These are phyloP conservation scores for Furcula furcula DNA, from an alignment of 2,888 invertebrate species.

Conservation along the genomic window DNA sequence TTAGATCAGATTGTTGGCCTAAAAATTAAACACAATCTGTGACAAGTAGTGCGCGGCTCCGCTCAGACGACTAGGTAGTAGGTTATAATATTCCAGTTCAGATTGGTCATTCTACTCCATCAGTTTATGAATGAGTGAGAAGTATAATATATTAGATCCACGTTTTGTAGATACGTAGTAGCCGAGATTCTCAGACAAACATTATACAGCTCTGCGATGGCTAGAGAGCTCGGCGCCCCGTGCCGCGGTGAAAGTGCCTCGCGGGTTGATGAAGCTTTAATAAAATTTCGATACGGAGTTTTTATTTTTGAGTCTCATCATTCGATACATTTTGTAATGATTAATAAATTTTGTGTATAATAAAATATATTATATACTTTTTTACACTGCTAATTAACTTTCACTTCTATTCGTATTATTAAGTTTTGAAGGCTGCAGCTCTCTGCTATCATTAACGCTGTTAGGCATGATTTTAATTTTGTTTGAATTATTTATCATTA, in stretches of 20 bases:
- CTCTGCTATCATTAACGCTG: no score
- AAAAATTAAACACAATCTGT: constrained; percentile 54
- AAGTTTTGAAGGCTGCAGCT: no score
- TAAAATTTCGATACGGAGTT: constrained; percentile 30
- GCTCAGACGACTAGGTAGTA: constrained; percentile 34
- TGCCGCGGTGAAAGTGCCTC: constrained; percentile 75
- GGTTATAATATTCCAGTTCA: constrained; percentile 30
- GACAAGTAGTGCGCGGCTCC: constrained; percentile 67
- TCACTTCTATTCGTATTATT: neutral
- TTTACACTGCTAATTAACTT: neutral
- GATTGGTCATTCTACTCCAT: constrained; percentile 57
- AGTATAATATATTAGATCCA: constrained; percentile 13
- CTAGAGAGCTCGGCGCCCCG: constrained; percentile 68
- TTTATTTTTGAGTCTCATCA: constrained; percentile 9
- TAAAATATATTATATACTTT: neutral
- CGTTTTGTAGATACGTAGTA: constrained; percentile 17
- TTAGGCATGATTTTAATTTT: no score
- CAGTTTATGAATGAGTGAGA: constrained; percentile 52
- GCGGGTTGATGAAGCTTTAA: constrained; percentile 42
- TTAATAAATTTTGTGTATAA: neutral
- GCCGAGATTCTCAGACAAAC: constrained; percentile 38
- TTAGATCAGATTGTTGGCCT: constrained; percentile 56
- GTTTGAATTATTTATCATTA: no score
- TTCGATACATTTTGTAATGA: constrained; percentile 10
- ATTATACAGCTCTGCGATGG: constrained; percentile 50